Evolutionary conservation across 2,888 invertebrate genomes (phyloP).

Genomic region (Eupithecia vulgata): DNA sequence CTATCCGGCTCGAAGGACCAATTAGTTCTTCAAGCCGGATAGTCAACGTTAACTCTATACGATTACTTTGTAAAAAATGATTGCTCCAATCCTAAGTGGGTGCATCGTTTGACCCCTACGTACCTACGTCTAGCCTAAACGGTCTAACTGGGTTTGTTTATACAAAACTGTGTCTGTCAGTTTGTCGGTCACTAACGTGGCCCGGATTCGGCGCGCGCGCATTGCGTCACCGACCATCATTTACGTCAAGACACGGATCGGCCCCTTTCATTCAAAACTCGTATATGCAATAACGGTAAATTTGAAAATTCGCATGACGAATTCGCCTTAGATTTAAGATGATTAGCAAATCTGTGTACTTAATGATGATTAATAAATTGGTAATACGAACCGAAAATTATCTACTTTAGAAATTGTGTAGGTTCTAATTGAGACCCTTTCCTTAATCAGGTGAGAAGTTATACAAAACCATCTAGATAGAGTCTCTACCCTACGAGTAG

Average conservation of each 20-base stretch:
- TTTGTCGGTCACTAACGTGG: constrained; percentile 41
- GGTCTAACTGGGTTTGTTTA: constrained; percentile 25
- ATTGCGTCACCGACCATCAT: constrained; percentile 43
- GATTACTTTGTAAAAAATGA: not conserved
- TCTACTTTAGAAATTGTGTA: not conserved
- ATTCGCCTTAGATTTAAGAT: not conserved
- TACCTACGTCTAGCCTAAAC: constrained; percentile 11
- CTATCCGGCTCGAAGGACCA: too few relatives aligned
- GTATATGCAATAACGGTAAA: not conserved
- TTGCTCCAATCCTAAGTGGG: not conserved
- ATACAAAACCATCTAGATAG: not conserved
- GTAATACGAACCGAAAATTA: not conserved
- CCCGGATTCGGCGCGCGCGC: constrained; percentile 41
- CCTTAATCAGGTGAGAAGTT: not conserved
- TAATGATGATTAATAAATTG: not conserved
- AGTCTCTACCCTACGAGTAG: too few relatives aligned
- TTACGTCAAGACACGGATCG: constrained; percentile 36
- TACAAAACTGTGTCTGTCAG: constrained; percentile 29
- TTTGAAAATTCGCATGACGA: not conserved
- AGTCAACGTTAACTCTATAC: not conserved
- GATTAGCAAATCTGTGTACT: not conserved
- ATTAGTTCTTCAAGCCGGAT: not conserved
- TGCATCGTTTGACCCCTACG: constrained; percentile 1
- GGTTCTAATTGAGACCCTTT: not conserved
- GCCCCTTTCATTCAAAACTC: constrained; percentile 11